Percentiles rank a stretch among this genome's conserved stretches.
phyloP scores from a whole-genome alignment of 2,113 vertebrate genomes.

The Phyllopteryx taeniolatus region DNA sequence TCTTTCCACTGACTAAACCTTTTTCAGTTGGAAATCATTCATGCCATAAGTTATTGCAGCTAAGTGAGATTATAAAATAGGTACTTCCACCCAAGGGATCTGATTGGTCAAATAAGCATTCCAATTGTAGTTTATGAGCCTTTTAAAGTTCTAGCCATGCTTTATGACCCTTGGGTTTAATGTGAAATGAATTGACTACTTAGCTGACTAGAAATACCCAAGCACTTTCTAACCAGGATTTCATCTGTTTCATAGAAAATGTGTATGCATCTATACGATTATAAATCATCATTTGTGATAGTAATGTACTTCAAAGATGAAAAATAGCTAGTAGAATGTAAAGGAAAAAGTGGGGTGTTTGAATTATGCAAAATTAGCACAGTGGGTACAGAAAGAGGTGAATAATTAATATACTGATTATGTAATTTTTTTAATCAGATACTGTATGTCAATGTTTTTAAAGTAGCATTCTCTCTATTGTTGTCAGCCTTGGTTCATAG shows the following conservation, averaged over 20 bases:
- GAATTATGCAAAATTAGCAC: constrained; percentile 57
- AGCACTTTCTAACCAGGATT: constrained; percentile 13
- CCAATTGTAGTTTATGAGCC: constrained; percentile 69
- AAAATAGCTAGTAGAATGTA: constrained; percentile 31
- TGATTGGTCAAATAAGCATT: constrained; percentile 75
- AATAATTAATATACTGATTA: not conserved
- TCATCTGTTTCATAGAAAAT: constrained; percentile 20
- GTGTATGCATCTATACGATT: too few relatives aligned
- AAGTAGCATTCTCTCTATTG: not conserved
- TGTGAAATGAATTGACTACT: constrained; percentile 50
- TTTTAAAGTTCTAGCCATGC: constrained; percentile 62
- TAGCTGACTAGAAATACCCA: constrained; percentile 51
- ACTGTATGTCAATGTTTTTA: not conserved
- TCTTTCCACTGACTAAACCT: constrained; percentile 57
- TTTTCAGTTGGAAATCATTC: constrained; percentile 62
- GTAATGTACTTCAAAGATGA: constrained; percentile 20
- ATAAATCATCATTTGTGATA: not conserved
- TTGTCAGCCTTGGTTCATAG: constrained; percentile 6
- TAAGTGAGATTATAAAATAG: constrained; percentile 70
- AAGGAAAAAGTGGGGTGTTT: constrained; percentile 39
- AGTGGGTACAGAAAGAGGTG: constrained; percentile 7
- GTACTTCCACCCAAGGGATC: constrained; percentile 64
- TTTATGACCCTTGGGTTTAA: constrained; percentile 67
- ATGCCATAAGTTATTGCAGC: constrained; percentile 72
- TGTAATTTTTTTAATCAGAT: not conserved